Base-by-base conservation (phyloP, 2,888 invertebrate species). In the Baronia brevicornis region DNA sequence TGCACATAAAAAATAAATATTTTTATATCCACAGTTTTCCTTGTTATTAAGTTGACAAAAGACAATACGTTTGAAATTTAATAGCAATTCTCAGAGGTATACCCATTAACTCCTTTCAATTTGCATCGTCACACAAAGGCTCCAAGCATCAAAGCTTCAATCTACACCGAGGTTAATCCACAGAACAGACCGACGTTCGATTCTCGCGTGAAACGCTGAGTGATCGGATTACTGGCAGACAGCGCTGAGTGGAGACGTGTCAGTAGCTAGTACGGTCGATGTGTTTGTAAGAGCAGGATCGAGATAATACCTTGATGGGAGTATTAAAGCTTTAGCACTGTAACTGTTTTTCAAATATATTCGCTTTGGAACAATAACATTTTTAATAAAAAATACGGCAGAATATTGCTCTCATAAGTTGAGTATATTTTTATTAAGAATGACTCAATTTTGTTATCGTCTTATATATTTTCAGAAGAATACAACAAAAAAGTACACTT, bases 151-250 rank as follows among this genome's bases (percentile, higher is more conserved):
- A n/a, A 58, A 63, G 60, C 58, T 53, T 54, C 57, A 57, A 61
- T 69, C 58, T 60, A 51, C 54, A 56, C 60, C 58, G 49, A 42
- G 54, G 50, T 50, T 62, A 62, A 68, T 67, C 66, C 57, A 54
- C 46, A 51, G 46, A 20, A 57, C 50, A 43, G 48, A 29, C 43
- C 41, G 38, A 43, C 48, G 53, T 58, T 58, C 54, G 54, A 51
- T 50, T 52, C 56, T 48, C 55, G 44, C 55, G 51, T 51, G 59
- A 57, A 60, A 51, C 48, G 51, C 37, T 44, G 51, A 58, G 54
- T 57, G 63, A 68, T 70, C 58, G 58, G 67, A 71, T 70, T 70
- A 64, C 41, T 48, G 51, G 33, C 42, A 34, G 29, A 28, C 29
- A 19, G 24, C 27, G 42, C 31, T 37, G 10, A 20, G 23, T 36